phyloP scores from a whole-genome alignment of 2,113 vertebrate species.

The Perca flavescens region DNA sequence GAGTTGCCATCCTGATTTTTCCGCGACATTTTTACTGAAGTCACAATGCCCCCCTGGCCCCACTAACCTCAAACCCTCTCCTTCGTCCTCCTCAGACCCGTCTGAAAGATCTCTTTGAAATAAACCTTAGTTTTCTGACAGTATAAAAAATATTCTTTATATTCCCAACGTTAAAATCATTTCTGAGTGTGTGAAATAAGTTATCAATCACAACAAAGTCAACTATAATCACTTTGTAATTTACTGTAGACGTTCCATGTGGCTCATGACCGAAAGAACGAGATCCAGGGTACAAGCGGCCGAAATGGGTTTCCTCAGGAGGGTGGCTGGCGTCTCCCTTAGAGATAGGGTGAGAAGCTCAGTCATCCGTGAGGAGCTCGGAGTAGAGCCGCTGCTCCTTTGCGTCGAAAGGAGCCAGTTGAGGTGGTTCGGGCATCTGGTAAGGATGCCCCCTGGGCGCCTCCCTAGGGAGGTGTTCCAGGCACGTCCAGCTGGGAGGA shows the following conservation, averaged over 20 bases:
- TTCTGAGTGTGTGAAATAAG: neutral
- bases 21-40: conserved; percentile 5
- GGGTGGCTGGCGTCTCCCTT: too few species aligned
- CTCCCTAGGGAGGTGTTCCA: too few species aligned
- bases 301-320: too few species aligned
- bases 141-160: neutral
- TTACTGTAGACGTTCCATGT: neutral
- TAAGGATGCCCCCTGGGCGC: too few species aligned
- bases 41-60: conserved; percentile 15
- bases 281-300: too few species aligned
- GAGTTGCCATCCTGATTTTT: conserved; percentile 63
- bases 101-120: conserved; percentile 12
- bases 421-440: too few species aligned
- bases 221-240: neutral
- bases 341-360: too few species aligned
- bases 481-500: too few species aligned
- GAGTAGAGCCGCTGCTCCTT: too few species aligned
- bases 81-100: neutral
- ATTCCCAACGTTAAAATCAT: neutral
- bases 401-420: too few species aligned
- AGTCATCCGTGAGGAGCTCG: too few species aligned
- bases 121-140: neutral
- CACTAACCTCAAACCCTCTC: conserved; percentile 26
- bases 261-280: too few species aligned
- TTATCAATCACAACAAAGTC: neutral